Base-by-base conservation (phyloP, 2,113 vertebrate genomes). In the Heterocephalus glaber region DNA sequence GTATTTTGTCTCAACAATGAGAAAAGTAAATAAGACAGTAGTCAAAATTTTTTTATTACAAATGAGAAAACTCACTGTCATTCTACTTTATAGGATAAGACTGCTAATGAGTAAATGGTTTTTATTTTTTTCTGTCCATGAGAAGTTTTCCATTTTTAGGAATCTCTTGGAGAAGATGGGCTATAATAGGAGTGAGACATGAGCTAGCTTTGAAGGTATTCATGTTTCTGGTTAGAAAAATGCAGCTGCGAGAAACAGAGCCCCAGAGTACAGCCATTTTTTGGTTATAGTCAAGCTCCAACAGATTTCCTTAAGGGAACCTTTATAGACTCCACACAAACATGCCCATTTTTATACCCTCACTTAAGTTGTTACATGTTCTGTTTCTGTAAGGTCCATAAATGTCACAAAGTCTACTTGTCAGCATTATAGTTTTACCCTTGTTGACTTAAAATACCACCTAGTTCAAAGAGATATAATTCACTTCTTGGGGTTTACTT, bases 391-490 rank as follows among this genome's bases (percentile, higher is more conserved):
- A 95, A 79, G 81, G 89, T 96, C 60, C 44, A 81, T 96, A 92
- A 96, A 95, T 95, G 81, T 90, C 96, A 86, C 94, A 96, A 89
- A 98, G 91, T 95, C 68, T 87, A 66, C 91, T 93, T 97, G 63
- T 97, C 92, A 72, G 79, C 89, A 79, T 95, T 86, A 90, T 79
- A 38, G 77, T 91, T 58, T 96, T 94, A 74, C 76, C 63, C 70
- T 85, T 81, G 70, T 93, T 89, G 83, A 95, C 60, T 94, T 95
- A 95, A 96, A 89, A 94, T 60, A 63, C 91, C 80, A 38, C 89
- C 86, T 93, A 84, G 61, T 94, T 93, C 84, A 35, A 96, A 90
- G 93, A 97, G 79, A 87, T 88, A 38, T 86, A 94, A 92, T 83
- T 97, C 91, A 91, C 74, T 60, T 74, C 12, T 90, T 58, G 33